A percentile compares a stretch with the other conserved stretches of the same genome.
Conservation (phyloP, 2,797 vertebrate genomes). For the Phoebastria nigripes region DNA sequence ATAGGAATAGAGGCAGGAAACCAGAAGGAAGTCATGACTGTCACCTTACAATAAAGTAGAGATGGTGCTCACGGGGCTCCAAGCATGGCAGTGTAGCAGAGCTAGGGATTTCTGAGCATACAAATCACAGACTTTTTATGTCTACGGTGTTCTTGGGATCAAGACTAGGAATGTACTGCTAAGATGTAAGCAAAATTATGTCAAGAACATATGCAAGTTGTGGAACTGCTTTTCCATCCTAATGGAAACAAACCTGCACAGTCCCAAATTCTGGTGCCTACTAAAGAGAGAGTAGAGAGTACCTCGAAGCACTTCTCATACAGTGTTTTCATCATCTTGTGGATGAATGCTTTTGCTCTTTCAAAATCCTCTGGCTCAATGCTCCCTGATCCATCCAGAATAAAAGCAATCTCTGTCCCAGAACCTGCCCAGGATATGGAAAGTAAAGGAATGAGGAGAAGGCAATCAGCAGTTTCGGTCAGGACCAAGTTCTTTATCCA, state of each 20-base stretch:
- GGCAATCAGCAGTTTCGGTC: neutral
- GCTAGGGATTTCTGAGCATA: neutral
- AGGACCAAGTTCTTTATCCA: neutral
- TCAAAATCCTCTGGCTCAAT: constrained; percentile 69
- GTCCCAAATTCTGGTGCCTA: neutral
- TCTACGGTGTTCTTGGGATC: neutral
- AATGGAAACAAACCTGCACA: neutral
- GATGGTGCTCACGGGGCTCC: neutral
- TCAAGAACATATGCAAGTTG: neutral
- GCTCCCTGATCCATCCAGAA: constrained; percentile 82
- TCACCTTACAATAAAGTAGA: neutral
- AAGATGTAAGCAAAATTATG: neutral
- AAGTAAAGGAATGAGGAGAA: neutral
- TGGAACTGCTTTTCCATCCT: neutral
- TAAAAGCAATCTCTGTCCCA: constrained; percentile 80
- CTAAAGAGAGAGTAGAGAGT: neutral
- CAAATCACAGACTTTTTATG: neutral
- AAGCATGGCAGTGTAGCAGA: neutral
- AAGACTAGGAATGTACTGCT: neutral
- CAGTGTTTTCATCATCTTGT: constrained; percentile 71
- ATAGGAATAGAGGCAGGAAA: neutral
- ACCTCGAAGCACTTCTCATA: constrained; percentile 78
- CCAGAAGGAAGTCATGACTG: neutral
- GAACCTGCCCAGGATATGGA: constrained; percentile 29
- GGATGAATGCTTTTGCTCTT: constrained; percentile 79